A percentile compares a stretch with the other conserved stretches of the same genome.
Evolutionary conservation across 2,113 vertebrate genomes (phyloP).

Genomic region (Origma solitaria): DNA sequence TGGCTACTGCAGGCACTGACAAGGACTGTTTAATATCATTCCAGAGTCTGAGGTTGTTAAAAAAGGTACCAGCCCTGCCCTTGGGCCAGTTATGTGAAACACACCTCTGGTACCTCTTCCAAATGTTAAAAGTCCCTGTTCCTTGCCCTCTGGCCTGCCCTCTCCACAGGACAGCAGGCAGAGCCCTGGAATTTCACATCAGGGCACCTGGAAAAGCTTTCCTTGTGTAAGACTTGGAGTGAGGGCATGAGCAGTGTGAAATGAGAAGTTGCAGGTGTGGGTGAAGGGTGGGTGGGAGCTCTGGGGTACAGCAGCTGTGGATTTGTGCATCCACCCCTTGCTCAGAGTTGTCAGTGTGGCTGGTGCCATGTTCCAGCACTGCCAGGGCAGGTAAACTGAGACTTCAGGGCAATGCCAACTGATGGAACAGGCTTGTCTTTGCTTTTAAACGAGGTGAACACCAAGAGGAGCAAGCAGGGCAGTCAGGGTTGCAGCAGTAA

Average conservation of each 20-base stretch:
- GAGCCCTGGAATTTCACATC: background rate
- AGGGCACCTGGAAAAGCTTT: background rate
- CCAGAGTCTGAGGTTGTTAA: background rate
- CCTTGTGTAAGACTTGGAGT: background rate
- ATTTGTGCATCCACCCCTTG: background rate
- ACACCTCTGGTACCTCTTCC: constrained; percentile 37
- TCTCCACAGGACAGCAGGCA: accelerated
- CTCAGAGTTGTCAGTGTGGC: background rate
- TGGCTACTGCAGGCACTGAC: background rate
- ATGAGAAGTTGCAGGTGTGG: background rate
- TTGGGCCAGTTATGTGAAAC: background rate
- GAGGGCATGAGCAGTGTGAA: background rate
- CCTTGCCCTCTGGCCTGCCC: background rate
- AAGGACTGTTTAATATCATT: constrained; percentile 32
- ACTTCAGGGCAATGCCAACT: background rate
- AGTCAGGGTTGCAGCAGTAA: background rate
- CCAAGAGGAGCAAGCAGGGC: background rate
- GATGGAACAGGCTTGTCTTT: background rate
- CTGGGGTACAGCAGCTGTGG: background rate
- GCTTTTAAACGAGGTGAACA: background rate
- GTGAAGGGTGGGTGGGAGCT: background rate
- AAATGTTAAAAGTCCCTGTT: background rate
- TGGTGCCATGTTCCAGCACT: accelerated
- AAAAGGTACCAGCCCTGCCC: constrained; percentile 31
- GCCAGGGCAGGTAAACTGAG: background rate